Evolutionary conservation across 2,888 invertebrate genomes (phyloP).

Genomic region (Lasioglossum lativentre): DNA sequence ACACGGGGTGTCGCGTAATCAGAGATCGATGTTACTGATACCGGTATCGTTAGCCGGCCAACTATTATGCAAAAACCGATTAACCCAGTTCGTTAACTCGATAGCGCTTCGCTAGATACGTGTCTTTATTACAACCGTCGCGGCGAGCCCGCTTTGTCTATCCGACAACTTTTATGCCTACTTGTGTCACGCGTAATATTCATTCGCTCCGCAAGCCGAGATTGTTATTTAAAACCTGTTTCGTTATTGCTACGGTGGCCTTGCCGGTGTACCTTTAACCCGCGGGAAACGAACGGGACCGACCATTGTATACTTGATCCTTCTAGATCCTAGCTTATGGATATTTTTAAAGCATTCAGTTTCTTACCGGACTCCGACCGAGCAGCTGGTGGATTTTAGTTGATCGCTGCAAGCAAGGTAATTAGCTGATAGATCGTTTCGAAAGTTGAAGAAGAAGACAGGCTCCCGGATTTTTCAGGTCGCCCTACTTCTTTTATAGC

Average conservation of each 20-base stretch:
- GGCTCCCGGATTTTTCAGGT: not conserved
- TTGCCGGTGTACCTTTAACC: not conserved
- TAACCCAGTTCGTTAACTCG: conserved; percentile 65
- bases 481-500: not conserved
- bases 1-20: conserved; percentile 62
- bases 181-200: not conserved
- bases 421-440: too few species aligned
- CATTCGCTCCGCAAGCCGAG: not conserved
- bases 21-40: conserved; percentile 66
- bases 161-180: conserved; percentile 11
- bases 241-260: not conserved
- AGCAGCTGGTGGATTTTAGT: not conserved
- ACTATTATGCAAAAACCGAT: conserved; percentile 69
- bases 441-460: not conserved
- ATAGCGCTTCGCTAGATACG: conserved; percentile 26
- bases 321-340: not conserved
- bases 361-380: not conserved
- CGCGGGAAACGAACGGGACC: not conserved
- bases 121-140: conserved; percentile 54
- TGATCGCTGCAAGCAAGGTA: too few species aligned
- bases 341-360: not conserved
- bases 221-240: conserved; percentile 7
- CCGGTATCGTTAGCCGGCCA: conserved; percentile 40
- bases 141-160: conserved; percentile 4
- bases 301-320: not conserved